phyloP scores from a whole-genome alignment of 2,113 vertebrate species.

The Poeciliopsis occidentalis region DNA sequence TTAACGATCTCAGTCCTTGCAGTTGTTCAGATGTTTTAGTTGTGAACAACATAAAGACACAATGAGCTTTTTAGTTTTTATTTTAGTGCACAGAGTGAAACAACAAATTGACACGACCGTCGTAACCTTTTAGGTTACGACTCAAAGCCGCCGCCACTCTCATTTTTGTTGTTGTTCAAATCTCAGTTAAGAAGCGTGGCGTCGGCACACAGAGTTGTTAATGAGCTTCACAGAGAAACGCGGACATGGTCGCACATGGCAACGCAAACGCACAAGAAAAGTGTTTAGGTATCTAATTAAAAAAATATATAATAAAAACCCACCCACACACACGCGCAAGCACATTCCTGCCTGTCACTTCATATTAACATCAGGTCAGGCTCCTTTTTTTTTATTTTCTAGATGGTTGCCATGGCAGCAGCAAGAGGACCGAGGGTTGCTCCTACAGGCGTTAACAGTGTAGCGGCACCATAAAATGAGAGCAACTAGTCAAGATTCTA shows the following conservation, averaged over 20 bases:
- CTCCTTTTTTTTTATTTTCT: slow-evolving; percentile 48
- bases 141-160: slow-evolving; percentile 9
- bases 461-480: slow-evolving; percentile 33
- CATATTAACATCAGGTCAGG: slow-evolving; percentile 75
- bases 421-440: slow-evolving; percentile 47
- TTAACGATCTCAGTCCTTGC: slow-evolving; percentile 20
- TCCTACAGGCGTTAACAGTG: slow-evolving; percentile 43
- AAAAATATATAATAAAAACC: slow-evolving; percentile 34
- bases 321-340: slow-evolving; percentile 11
- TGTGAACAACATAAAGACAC: neutral
- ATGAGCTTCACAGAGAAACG: slow-evolving; percentile 65
- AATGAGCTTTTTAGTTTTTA: neutral
- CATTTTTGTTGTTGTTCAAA: slow-evolving; percentile 42
- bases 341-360: slow-evolving; percentile 69
- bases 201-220: slow-evolving; percentile 50
- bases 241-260: slow-evolving; percentile 8
- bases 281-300: slow-evolving; percentile 30
- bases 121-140: slow-evolving; percentile 10
- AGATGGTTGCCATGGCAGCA: slow-evolving; percentile 75
- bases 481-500: slow-evolving; percentile 29
- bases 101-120: slow-evolving; percentile 1
- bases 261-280: slow-evolving; percentile 26
- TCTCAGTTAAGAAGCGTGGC: slow-evolving; percentile 57
- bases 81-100: slow-evolving; percentile 4
- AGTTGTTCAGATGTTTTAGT: neutral